phyloP scores from a whole-genome alignment of 2,113 vertebrate species.

The Struthidea cinerea region DNA sequence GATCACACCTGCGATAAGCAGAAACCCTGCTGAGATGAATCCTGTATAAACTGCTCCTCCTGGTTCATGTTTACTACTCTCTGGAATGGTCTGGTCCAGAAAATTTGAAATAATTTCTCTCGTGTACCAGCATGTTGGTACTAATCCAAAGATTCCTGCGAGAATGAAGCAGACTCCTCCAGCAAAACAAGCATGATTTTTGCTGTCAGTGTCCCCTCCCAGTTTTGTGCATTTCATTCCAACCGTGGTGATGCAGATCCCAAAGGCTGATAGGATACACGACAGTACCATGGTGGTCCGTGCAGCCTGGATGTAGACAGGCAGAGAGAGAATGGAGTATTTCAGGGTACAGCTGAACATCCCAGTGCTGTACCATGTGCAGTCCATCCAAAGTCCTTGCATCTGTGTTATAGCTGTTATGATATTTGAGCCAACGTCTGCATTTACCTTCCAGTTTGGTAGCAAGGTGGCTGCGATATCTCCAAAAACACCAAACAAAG shows the following conservation, averaged over 20 bases:
- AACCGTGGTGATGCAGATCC: conserved; percentile 83
- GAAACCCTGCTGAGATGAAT: conserved; percentile 86
- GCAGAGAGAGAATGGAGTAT: conserved; percentile 86
- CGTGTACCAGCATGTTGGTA: conserved; percentile 91
- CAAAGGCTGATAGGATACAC: conserved; percentile 84
- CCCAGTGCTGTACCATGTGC: conserved; percentile 96
- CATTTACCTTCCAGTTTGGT: conserved; percentile 93
- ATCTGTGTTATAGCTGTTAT: conserved; percentile 88
- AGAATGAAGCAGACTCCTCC: conserved; percentile 84
- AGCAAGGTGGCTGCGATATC: conserved; percentile 86
- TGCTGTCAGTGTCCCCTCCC: conserved; percentile 82
- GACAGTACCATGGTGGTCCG: conserved; percentile 92
- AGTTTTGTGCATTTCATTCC: conserved; percentile 91
- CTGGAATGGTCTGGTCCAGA: conserved; percentile 83
- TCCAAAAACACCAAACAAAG: conserved; percentile 83
- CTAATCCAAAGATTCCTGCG: conserved; percentile 82
- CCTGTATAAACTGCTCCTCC: conserved; percentile 90
- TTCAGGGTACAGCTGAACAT: conserved; percentile 94
- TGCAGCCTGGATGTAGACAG: conserved; percentile 87
- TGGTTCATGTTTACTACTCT: conserved; percentile 90
- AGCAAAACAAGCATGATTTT: conserved; percentile 81
- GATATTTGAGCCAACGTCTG: conserved; percentile 86
- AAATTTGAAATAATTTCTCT: conserved; percentile 90
- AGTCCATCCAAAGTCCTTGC: conserved; percentile 98
- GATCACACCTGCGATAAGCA: conserved; percentile 84